These are phyloP conservation scores for Tetragonula clypearis DNA, from an alignment of 1,140 invertebrate genomes.

Conservation along the genomic window DNA sequence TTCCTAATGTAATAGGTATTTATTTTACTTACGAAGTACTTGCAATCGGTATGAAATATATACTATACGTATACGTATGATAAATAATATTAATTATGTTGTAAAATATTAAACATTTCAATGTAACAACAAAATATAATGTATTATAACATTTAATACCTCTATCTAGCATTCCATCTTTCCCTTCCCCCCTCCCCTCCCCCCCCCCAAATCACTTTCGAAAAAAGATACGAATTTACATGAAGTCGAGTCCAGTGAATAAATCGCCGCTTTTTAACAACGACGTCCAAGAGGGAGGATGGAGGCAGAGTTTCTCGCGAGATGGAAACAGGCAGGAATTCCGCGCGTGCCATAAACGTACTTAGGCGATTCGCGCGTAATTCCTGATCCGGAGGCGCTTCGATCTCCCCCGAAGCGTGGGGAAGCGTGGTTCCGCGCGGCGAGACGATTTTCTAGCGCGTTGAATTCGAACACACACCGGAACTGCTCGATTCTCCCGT, in stretches of 20 bases:
- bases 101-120: too few species aligned
- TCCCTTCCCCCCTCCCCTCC: too few species aligned
- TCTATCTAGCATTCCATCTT: too few species aligned
- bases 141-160: too few species aligned
- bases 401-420: neutral
- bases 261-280: neutral
- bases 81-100: too few species aligned
- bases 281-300: neutral
- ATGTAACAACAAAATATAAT: too few species aligned
- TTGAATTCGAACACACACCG: slow-evolving; percentile 13
- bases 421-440: neutral
- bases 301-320: neutral
- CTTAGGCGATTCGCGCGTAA: neutral
- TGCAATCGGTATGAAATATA: too few species aligned
- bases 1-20: too few species aligned
- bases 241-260: neutral
- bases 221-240: neutral
- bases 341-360: slow-evolving; percentile 11
- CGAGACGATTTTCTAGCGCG: slow-evolving; percentile 18
- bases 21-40: too few species aligned
- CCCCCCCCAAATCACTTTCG: neutral
- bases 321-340: neutral
- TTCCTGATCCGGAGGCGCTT: neutral
- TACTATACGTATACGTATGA: too few species aligned
- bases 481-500: neutral